A percentile compares a stretch with the other conserved stretches of the same genome.
Evolutionary conservation across 2,113 vertebrate species (phyloP).

Genomic region (Pachypanchax playfairii): DNA sequence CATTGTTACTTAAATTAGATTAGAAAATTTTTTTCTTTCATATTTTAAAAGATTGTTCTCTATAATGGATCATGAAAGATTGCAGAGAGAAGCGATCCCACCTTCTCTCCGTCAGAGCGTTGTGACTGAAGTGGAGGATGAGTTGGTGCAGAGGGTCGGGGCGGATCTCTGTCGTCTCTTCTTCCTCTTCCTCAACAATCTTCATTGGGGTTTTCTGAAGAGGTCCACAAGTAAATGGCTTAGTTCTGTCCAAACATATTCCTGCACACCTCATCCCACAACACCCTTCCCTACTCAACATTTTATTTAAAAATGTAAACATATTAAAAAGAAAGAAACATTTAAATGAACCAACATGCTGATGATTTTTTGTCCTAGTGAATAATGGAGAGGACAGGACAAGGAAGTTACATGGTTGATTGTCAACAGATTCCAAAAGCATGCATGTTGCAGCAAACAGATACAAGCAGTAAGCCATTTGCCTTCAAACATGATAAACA

Average conservation of each 20-base stretch:
- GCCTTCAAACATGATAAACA: slow-evolving; percentile 52
- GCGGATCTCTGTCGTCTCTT: slow-evolving; percentile 86
- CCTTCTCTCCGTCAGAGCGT: slow-evolving; percentile 95
- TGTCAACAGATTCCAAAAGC: slow-evolving; percentile 45
- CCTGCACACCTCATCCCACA: background rate
- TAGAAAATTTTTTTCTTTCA: background rate
- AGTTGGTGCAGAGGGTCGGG: slow-evolving; percentile 97
- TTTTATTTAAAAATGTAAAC: slow-evolving; percentile 5
- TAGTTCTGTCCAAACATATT: slow-evolving; percentile 24
- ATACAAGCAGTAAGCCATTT: slow-evolving; percentile 60
- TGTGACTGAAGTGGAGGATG: slow-evolving; percentile 96
- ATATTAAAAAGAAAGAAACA: slow-evolving; percentile 49
- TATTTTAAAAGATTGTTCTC: background rate
- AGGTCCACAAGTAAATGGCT: slow-evolving; percentile 57
- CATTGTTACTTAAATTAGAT: background rate
- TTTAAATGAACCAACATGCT: slow-evolving; percentile 54
- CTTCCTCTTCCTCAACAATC: slow-evolving; percentile 89
- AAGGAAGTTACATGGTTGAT: slow-evolving; percentile 35
- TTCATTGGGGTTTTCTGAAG: slow-evolving; percentile 89
- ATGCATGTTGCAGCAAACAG: slow-evolving; percentile 66
- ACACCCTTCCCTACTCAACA: background rate
- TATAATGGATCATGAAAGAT: background rate
- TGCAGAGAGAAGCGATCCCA: slow-evolving; percentile 54
- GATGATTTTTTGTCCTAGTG: slow-evolving; percentile 39
- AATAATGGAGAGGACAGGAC: slow-evolving; percentile 43